Evolutionary conservation across 2,797 vertebrate genomes (phyloP).

Genomic region (Lithobates pipiens): DNA sequence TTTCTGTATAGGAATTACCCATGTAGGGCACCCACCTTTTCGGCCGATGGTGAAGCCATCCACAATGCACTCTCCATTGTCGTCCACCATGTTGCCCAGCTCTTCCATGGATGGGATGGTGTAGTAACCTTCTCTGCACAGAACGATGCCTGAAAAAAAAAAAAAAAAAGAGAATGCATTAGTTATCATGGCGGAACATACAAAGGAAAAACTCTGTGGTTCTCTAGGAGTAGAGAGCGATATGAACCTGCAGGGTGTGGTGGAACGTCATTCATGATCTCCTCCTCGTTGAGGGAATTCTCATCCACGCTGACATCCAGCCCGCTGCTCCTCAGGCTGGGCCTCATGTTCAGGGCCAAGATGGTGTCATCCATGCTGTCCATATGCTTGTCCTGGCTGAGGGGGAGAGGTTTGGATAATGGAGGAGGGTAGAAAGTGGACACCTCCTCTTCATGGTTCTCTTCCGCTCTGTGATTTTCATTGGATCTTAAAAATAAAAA

Average conservation of each 20-base stretch:
- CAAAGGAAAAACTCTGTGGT: no score
- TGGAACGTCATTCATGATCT: constrained; percentile 70
- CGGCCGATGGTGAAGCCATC: constrained; percentile 93
- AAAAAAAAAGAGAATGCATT: not conserved
- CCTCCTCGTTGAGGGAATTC: constrained; percentile 85
- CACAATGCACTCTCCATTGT: constrained; percentile 86
- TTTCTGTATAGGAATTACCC: not conserved
- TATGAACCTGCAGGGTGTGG: constrained; percentile 87
- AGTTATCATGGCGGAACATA: not conserved
- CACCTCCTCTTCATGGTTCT: constrained; percentile 79
- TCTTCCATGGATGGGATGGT: constrained; percentile 96
- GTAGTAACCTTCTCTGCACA: constrained; percentile 89
- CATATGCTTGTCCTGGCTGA: constrained; percentile 73
- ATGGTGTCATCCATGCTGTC: constrained; percentile 86
- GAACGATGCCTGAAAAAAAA: constrained; percentile 86
- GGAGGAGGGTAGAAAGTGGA: constrained; percentile 86
- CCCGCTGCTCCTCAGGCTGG: constrained; percentile 70
- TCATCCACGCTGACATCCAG: constrained; percentile 92
- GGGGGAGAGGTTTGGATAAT: constrained; percentile 87
- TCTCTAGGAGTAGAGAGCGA: not conserved
- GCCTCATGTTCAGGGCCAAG: constrained; percentile 85
- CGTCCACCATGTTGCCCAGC: constrained; percentile 83
- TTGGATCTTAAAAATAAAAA: constrained; percentile 66
- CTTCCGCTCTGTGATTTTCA: constrained; percentile 77
- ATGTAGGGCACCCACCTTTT: constrained; percentile 84